Base-by-base conservation (phyloP, 2,113 vertebrate genomes). In the Pitta sordida region DNA sequence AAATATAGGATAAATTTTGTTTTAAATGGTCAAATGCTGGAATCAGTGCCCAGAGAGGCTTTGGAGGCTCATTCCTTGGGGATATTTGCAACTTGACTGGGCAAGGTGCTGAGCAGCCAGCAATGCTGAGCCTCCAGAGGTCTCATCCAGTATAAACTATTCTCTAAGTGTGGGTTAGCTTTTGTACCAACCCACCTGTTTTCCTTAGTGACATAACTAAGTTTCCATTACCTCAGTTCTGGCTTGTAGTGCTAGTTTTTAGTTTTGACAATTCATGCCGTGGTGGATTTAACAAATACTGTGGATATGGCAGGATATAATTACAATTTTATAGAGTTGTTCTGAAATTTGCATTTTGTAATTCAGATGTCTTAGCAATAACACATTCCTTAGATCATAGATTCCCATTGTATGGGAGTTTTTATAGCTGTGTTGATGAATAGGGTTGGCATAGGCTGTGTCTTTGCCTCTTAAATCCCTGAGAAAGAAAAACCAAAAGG, bases 311-410 rank as follows among this genome's bases (percentile, higher is more conserved):
- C 62, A 79, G 77, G 43, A 19, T 73, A 27, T 51, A 79, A 91
- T 81, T 63, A 74, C 23, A 77, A 4, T 86, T 71, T 73, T 84
- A 26, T 46, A 37, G 67, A 87, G 78, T 74, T 48, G 26, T 26
- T 39, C 59, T 60, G 71, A 77, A 90, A 90, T 80, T 73, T 85
- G 32, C 58, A 56, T 85, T 95, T 76, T 49, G 24, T 36, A 58
- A 70, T 80, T 85, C 70, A 52, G 13, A 39, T 69, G 22, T 79
- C 46, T 94, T 94, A 89, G 85, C 92, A 36, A 7, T 87, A 93
- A n/a, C 20, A 70, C 80, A 34, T 80, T 59, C n/a, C 73, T 95
- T 76, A 84, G 87, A 75, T 34, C 65, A 77, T 53, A 65, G 68
- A 15, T 65, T 95, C 65, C 85, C 48, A 53, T 48, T 94, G 70